phyloP scores from a whole-genome alignment of 1,140 invertebrate species.

The Zaprionus lachaisei region DNA sequence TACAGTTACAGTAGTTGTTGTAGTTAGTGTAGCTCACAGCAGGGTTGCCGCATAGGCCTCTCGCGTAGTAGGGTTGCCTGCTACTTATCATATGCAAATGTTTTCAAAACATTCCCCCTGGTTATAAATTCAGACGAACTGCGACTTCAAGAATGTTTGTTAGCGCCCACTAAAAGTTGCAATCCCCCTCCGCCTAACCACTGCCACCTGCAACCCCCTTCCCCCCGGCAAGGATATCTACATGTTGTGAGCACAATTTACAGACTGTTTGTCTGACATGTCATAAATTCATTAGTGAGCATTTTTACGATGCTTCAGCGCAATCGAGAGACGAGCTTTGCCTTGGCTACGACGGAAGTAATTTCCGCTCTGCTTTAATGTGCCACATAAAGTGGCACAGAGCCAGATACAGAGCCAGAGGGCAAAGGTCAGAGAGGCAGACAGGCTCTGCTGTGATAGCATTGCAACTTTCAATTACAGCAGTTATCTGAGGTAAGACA shows the following conservation, averaged over 20 bases:
- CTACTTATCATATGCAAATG: constrained; percentile 67
- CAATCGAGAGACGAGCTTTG: constrained; percentile 9
- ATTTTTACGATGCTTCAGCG: constrained; percentile 26
- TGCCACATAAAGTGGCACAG: constrained; percentile 22
- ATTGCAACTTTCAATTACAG: neutral
- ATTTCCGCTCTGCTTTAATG: constrained; percentile 23
- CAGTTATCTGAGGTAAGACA: neutral
- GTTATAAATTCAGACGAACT: constrained; percentile 48
- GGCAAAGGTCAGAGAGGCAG: neutral
- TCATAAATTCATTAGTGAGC: constrained; percentile 53
- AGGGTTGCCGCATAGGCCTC: constrained; percentile 16
- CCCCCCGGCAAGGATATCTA: constrained; percentile 8
- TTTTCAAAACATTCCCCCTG: constrained; percentile 48
- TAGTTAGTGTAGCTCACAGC: constrained; percentile 1
- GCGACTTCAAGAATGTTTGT: constrained; percentile 29
- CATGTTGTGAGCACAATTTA: constrained; percentile 3
- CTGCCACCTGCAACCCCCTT: neutral
- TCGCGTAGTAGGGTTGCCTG: constrained; percentile 19
- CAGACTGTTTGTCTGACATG: constrained; percentile 35
- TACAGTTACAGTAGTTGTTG: constrained; percentile 18
- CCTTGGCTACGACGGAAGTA: constrained; percentile 8
- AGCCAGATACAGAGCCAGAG: neutral
- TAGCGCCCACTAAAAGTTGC: constrained; percentile 5
- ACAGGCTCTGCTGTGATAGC: neutral
- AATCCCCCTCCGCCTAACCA: too few relatives aligned